Evolutionary conservation across 1,140 invertebrate genomes (phyloP), one percentile per base, ranked within the genome.

Genomic region (Penaeus japonicus): DNA sequence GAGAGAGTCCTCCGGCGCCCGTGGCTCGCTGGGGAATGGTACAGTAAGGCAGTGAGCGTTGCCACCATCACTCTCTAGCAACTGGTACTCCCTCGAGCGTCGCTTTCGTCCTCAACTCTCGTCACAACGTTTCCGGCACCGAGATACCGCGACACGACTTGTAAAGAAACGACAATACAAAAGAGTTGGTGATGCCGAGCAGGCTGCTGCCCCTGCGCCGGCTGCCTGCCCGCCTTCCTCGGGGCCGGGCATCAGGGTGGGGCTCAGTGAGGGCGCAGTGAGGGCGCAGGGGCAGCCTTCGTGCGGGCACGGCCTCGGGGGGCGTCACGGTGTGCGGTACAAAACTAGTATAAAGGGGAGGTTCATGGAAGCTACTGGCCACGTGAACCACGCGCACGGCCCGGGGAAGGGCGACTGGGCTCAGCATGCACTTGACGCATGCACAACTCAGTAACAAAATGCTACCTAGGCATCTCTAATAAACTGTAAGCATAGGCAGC

Each of bases 381-480:
- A 83, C 47, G 73, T 82, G 85, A 73, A 84, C 65, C 80, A 81
- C 79, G 47, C 35, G 62, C 62, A 75, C 70, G 27, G 70, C 86
- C 86, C 86, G 47, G 80, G 73, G 53, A 53, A 47, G 70, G 86
- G 86, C 86, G 77, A 88, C 70, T 57, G 86, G 70, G 80, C 27
- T 88, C 70, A 57, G 70, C 86, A 88, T 77, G 86, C 86, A 88
- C 32, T 75, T 57, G 54, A 88, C 80, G 81, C 80, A 88, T 88
- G 86, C 86, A 59, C 80, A 88, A 88, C 86, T 84, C 73, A 88
- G 86, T 88, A 88, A 88, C 86, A 88, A 88, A 88, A 88, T 70
- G 65, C 86, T 88, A 88, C 86, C 86, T 88, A 84, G 86, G 79
- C 86, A 88, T 83, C 81, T 83, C 86, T 88, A 88, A 83, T 82